Evolutionary conservation across 2,888 invertebrate genomes (phyloP), one percentile per base, ranked within the genome.

Genomic region (Mythimna ferrago): DNA sequence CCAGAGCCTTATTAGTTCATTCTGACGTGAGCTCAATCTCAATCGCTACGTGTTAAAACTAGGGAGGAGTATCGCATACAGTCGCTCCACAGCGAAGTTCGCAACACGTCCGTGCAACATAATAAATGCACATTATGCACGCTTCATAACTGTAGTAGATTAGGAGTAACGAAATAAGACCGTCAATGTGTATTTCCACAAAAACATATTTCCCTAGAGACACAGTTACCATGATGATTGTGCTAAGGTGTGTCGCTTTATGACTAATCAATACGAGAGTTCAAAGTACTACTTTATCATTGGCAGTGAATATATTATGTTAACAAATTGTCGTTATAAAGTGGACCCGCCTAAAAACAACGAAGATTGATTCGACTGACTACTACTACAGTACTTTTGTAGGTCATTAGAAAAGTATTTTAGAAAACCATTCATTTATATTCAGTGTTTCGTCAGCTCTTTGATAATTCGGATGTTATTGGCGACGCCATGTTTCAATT

Each of bases 241-340:
- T 57, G 48, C 21, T 71, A 71, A 73, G 84, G 86, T 67, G 85
- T 74, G 84, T 66, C 85, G 9, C 41, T 76, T 72, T 80, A 79
- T 85, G 85, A 82, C 67, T 82, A 85, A 85, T 85, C 85, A 79
- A 78, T 83, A 76, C 66, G 21, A n/a, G 48, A 84, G 77, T 81
- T 85, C 72, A 72, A 77, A 85, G 78, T 75, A 54, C 64, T 48
- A 71, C 57, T 71, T 78, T 77, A 76, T 72, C 60, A 76, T 63
- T 63, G 66, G 38, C 53, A 62, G 51, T 66, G 68, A 71, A 73
- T 80, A 70, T 72, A 74, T 78, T 77, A 71, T 71, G 54, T 51
- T 67, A 54, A 81, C 62, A 69, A 80, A 71, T 72, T 63, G n/a
- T 44, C 51, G 26, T 51, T 57, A 63, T 26, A 68, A 67, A 69